Evolutionary conservation across 2,888 invertebrate genomes (phyloP).

Genomic region (Thereva unica): DNA sequence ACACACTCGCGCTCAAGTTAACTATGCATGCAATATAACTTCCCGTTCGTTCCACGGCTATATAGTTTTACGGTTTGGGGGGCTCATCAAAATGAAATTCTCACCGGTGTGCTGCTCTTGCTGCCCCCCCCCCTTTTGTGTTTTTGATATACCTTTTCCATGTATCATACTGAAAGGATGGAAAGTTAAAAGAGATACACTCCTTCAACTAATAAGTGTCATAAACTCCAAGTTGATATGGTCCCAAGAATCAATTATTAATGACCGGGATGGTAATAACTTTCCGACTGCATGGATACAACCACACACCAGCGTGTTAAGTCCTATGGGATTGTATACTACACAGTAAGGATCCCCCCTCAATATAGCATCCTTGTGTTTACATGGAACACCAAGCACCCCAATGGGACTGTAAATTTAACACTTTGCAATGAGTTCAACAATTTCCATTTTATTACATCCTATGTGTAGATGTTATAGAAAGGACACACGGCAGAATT

Average conservation of each 20-base stretch:
- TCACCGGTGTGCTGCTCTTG: not conserved
- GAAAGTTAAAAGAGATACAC: slow-evolving; percentile 10
- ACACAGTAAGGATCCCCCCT: no score
- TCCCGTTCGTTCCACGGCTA: slow-evolving; percentile 16
- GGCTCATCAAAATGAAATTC: slow-evolving; percentile 7
- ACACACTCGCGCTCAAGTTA: slow-evolving; percentile 18
- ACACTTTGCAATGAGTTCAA: slow-evolving; percentile 37
- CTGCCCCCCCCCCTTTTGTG: not conserved
- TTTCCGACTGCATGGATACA: not conserved
- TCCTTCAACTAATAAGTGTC: slow-evolving; percentile 33
- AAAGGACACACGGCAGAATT: no score
- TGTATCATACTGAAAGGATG: slow-evolving; percentile 16
- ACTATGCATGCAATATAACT: slow-evolving; percentile 26
- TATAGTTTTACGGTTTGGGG: slow-evolving; percentile 4
- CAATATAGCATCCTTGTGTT: slow-evolving; percentile 2
- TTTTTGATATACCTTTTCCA: no score
- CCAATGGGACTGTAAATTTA: slow-evolving; percentile 37
- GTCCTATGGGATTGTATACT: no score
- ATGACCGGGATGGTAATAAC: slow-evolving; percentile 15
- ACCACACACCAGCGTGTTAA: not conserved
- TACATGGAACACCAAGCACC: slow-evolving; percentile 16
- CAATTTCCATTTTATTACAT: slow-evolving; percentile 36
- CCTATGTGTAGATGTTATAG: not conserved
- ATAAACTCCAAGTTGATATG: slow-evolving; percentile 19
- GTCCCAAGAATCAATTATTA: slow-evolving; percentile 34